Evolutionary conservation across 2,888 invertebrate species (phyloP).

Genomic region (Calameuta pallipes): DNA sequence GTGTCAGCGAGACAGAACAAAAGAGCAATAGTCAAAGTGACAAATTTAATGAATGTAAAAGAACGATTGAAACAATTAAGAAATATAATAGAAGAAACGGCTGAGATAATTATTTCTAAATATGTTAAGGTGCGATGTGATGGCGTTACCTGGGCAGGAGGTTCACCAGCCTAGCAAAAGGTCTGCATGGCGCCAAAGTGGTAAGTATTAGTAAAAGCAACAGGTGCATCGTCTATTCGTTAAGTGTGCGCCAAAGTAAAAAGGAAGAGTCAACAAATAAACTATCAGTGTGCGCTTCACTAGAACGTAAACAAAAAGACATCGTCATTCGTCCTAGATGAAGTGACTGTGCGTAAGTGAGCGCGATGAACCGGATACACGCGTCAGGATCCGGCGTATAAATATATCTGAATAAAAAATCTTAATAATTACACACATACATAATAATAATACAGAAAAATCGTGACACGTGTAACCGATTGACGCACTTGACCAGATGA

Average conservation of each 20-base stretch:
- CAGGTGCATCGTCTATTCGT: conserved; percentile 48
- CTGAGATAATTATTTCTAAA: conserved; percentile 41
- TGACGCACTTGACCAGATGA: background rate
- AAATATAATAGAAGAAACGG: background rate
- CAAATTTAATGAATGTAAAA: background rate
- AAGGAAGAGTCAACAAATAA: conserved; percentile 12
- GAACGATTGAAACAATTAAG: background rate
- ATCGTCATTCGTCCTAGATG: background rate
- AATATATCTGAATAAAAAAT: background rate
- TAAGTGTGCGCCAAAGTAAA: conserved; percentile 22
- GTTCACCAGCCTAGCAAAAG: conserved; percentile 93
- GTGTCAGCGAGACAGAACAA: conserved; percentile 21
- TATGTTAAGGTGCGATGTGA: conserved; percentile 64
- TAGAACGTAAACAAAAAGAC: background rate
- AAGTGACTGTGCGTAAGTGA: background rate
- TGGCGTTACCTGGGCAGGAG: conserved; percentile 88
- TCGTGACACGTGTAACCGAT: background rate
- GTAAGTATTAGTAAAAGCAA: conserved; percentile 63
- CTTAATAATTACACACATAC: background rate
- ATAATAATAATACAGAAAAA: background rate
- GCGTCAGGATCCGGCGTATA: background rate
- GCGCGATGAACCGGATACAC: background rate
- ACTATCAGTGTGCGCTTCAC: background rate
- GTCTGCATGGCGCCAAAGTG: conserved; percentile 71
- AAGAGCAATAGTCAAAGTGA: conserved; percentile 11